phyloP scores from a whole-genome alignment of 1,140 invertebrate genomes.

The Triops cancriformis region DNA sequence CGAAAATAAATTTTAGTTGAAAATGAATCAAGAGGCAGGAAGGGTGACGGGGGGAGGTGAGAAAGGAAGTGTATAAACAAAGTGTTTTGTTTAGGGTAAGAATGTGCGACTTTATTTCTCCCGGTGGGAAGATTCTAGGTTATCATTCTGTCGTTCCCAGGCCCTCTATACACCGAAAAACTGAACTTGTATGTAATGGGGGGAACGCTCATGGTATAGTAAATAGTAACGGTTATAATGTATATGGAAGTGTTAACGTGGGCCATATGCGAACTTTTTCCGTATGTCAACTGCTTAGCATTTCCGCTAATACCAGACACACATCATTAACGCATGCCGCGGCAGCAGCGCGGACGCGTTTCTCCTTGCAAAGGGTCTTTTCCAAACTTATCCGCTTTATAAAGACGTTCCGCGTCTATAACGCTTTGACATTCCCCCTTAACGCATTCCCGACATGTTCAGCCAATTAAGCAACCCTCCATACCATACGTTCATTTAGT shows the following conservation, averaged over 20 bases:
- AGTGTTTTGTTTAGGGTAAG: not conserved
- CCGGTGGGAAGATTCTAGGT: not conserved
- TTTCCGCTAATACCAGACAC: slow-evolving; percentile 13
- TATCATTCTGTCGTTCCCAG: not conserved
- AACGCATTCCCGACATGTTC: slow-evolving; percentile 5
- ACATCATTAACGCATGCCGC: slow-evolving; percentile 13
- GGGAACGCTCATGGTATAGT: not conserved
- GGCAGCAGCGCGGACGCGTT: not conserved
- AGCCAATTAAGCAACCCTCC: not conserved
- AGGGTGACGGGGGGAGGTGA: not conserved
- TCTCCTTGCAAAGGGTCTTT: not conserved
- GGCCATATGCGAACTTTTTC: not conserved
- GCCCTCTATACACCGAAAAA: not conserved
- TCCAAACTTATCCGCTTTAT: not conserved
- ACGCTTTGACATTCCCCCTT: slow-evolving; percentile 3
- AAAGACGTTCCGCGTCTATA: slow-evolving; percentile 2
- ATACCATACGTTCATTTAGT: not conserved
- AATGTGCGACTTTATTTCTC: not conserved
- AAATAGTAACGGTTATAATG: not conserved
- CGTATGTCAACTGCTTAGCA: slow-evolving; percentile 4
- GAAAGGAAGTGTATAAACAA: not conserved
- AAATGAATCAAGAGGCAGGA: not conserved
- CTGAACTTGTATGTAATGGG: not conserved
- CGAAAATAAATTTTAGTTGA: too few relatives aligned
- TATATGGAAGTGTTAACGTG: not conserved